Evolutionary conservation across 2,888 invertebrate species (phyloP).

Genomic region (Lasioglossum pauxillum): DNA sequence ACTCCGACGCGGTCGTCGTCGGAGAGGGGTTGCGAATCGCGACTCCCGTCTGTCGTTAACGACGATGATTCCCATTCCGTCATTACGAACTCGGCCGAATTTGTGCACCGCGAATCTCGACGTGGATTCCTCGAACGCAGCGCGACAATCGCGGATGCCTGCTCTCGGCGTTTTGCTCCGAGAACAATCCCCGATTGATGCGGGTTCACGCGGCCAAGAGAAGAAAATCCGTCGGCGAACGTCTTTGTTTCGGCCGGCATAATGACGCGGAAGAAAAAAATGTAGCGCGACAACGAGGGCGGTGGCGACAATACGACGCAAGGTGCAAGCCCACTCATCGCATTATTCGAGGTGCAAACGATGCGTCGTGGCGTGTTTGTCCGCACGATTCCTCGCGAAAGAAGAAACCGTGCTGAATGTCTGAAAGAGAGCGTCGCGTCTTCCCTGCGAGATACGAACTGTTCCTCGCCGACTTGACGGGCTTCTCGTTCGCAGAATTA

Average conservation of each 20-base stretch:
- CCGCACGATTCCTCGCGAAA: conserved; percentile 54
- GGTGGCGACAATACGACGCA: not conserved
- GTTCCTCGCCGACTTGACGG: not conserved
- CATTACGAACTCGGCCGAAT: conserved; percentile 33
- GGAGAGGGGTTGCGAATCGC: conserved; percentile 18
- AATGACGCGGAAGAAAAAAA: conserved; percentile 57
- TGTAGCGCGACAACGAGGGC: not conserved
- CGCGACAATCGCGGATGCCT: conserved; percentile 42
- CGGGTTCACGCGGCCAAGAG: not conserved
- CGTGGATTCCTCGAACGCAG: conserved; percentile 3
- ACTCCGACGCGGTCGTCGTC: conserved; percentile 1
- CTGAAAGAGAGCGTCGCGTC: conserved; percentile 22
- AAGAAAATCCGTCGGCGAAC: conserved; percentile 37
- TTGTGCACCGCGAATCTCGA: conserved; percentile 15
- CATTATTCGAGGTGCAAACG: conserved; percentile 53
- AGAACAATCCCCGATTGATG: conserved; percentile 36
- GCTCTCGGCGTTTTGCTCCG: conserved; percentile 18
- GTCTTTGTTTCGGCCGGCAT: conserved; percentile 51
- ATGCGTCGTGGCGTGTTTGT: conserved; percentile 42
- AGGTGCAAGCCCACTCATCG: conserved; percentile 2
- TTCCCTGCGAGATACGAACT: conserved; percentile 31
- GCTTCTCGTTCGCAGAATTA: not conserved
- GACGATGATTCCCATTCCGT: conserved; percentile 39
- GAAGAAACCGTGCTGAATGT: conserved; percentile 32
- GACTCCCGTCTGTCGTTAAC: conserved; percentile 41